Evolutionary conservation across 2,797 vertebrate species (phyloP).

Genomic region (Synaphobranchus kaupii): DNA sequence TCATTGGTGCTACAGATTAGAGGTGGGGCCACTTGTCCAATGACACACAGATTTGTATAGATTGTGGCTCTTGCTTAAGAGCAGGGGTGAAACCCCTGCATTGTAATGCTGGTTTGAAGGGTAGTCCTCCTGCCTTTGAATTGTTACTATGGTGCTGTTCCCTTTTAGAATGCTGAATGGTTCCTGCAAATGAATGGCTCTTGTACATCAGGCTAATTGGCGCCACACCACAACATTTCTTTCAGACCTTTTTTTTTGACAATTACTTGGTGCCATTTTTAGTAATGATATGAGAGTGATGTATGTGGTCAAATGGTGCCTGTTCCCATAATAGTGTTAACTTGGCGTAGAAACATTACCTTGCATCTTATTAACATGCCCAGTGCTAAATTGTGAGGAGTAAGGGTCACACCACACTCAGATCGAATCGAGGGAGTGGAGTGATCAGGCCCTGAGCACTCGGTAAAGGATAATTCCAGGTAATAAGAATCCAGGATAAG

Average conservation of each 20-base stretch:
- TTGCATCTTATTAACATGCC: too few relatives aligned
- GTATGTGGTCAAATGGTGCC: too few relatives aligned
- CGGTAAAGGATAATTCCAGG: too few relatives aligned
- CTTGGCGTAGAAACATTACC: too few relatives aligned
- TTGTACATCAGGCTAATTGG: conserved; percentile 13
- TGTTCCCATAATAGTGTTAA: too few relatives aligned
- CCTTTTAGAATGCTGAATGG: neutral
- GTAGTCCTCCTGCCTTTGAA: neutral
- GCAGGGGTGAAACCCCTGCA: neutral
- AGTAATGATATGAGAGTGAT: too few relatives aligned
- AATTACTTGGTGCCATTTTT: too few relatives aligned
- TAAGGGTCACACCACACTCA: too few relatives aligned
- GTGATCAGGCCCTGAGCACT: too few relatives aligned
- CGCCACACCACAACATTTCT: neutral
- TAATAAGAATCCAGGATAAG: too few relatives aligned
- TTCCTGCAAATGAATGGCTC: neutral
- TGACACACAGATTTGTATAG: neutral
- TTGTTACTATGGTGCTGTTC: conserved; percentile 12
- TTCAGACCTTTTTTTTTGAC: neutral
- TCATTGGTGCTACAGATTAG: neutral
- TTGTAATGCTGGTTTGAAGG: neutral
- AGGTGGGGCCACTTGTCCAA: neutral
- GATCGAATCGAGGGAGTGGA: too few relatives aligned
- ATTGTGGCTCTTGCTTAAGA: conserved; percentile 3
- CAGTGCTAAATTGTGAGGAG: neutral